Evolutionary conservation across 2,888 invertebrate species (phyloP), one percentile per base, ranked within the genome.

Genomic region (Oegoconia quadripuncta): DNA sequence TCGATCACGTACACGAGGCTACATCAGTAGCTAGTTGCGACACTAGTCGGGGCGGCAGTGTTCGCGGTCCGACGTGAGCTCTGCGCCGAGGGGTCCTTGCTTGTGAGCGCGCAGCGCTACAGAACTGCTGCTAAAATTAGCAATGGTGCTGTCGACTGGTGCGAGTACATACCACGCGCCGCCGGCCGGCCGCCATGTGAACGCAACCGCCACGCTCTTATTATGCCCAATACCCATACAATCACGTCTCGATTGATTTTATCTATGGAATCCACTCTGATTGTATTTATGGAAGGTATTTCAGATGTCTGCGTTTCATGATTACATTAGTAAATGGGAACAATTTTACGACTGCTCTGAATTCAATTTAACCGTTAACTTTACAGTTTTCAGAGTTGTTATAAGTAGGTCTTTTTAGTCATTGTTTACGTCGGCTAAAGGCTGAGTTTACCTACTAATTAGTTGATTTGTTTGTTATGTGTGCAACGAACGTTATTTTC

Each of bases 91-190:
- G 57, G 56, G 54, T 53, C 52, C 55, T 55, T 52, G 64, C 62
- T 68, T 66, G 50, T 74, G 72, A 64, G 63, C 17, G 25, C 45
- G 41, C 42, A 42, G 50, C 53, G 64, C 62, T 61, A 57, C 61
- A 52, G 51, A 60, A 67, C 57, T 53, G 56, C 48, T 50, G 69
- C 77, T 80, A 80, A 70, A 78, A 71, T 75, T 80, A 80, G 78
- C 72, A 52, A 61, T 67, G 65, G 66, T n/a, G n/a, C n/a, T n/a
- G n/a, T n/a, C n/a, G n/a, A n/a, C n/a, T n/a, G n/a, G n/a, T n/a
- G 63, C 25, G 23, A 4, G 61, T 34, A n/a, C n/a, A 23, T 7
- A 9, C 17, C 23, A 13, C 43, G 48, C 44, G 40, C 50, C 39
- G 40, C 37, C 38, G 38, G 31, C 29, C 35, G 40, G 15, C 42